Base-by-base conservation (phyloP, 2,888 invertebrate species). In the Apamea anceps region DNA sequence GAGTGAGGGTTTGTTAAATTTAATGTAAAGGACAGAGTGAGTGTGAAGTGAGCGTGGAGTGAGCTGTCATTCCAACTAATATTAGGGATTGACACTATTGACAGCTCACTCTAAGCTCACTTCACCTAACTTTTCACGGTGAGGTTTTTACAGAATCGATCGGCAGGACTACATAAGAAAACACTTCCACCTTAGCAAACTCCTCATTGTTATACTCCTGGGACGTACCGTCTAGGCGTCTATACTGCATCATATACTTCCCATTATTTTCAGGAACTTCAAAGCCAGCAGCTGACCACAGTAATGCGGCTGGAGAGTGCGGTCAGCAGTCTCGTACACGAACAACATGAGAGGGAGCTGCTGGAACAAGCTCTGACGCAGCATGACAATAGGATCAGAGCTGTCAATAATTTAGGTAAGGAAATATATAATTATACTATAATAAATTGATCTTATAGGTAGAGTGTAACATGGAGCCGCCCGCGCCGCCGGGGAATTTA, bases 261-360 rank as follows among this genome's bases (percentile, higher is more conserved):
- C 1, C 12, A 62, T 72, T 37, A 0, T 13, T 42, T 45, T 0
- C 92, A 97, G 96, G 95, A 97, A 85, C 85, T 97, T n/a, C 95
- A 96, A 86, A 95, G 97, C 85, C 97, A 97, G 94, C 97, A 96
- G 92, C 91, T 97, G 85, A 93, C 94, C 1, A 96, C 97, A 1
- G 97, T 96, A 84, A 94, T 96, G 94, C 92, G 97, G 75, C 91
- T 97, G 77, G 97, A 97, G 87, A 96, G 95, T 76, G 88, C 97
- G 0, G 96, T 97, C 66, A 96, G 95, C 92, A 95, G 95, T 83
- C 88, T 97, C 76, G 93, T 96, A 63, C 96, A 96, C 85, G 97
- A 97, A 88, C 96, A 97, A 90, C 92, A 93, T 28, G 97, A 97
- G 90, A 84, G 97, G 0, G 96, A 97, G 75, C 93, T 97, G 73